Evolutionary conservation across 1,140 invertebrate genomes (phyloP).

Genomic region (Ostrea denselamellosa): DNA sequence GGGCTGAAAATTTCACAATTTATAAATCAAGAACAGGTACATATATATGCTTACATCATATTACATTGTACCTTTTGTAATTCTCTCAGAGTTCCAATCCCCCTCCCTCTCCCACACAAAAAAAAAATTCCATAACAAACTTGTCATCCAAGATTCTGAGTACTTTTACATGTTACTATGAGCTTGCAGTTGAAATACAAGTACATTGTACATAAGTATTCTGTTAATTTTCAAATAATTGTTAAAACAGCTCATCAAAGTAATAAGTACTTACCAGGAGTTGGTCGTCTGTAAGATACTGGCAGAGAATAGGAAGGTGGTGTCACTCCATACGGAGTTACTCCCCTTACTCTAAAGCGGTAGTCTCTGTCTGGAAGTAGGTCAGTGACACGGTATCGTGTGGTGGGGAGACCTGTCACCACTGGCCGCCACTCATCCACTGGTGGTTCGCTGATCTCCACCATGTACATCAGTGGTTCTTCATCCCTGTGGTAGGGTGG

Average conservation of each 20-base stretch:
- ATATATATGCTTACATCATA: too few species aligned
- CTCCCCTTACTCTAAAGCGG: conserved; percentile 97
- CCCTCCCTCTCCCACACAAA: too few species aligned
- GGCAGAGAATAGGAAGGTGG: conserved; percentile 83
- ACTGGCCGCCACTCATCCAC: conserved; percentile 70
- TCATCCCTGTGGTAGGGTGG: conserved; percentile 70
- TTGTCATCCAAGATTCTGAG: too few species aligned
- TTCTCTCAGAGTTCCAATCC: too few species aligned
- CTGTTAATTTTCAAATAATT: too few species aligned
- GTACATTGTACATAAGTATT: too few species aligned
- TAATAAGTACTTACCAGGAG: conserved; percentile 41
- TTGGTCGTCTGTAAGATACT: conserved; percentile 57
- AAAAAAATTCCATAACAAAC: too few species aligned
- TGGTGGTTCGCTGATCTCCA: conserved; percentile 69
- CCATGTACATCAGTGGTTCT: conserved; percentile 72
- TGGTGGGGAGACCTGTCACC: conserved; percentile 71
- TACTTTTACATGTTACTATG: too few species aligned
- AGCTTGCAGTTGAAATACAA: too few species aligned
- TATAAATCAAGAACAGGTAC: too few species aligned
- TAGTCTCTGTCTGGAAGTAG: conserved; percentile 84
- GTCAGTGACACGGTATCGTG: conserved; percentile 69
- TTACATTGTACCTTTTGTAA: too few species aligned
- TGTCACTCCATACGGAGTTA: conserved; percentile 97
- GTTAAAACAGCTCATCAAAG: too few species aligned
- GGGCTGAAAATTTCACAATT: conserved; percentile 20